Evolutionary conservation across 1,140 invertebrate genomes (phyloP).

Genomic region (Diuraphis noxia): DNA sequence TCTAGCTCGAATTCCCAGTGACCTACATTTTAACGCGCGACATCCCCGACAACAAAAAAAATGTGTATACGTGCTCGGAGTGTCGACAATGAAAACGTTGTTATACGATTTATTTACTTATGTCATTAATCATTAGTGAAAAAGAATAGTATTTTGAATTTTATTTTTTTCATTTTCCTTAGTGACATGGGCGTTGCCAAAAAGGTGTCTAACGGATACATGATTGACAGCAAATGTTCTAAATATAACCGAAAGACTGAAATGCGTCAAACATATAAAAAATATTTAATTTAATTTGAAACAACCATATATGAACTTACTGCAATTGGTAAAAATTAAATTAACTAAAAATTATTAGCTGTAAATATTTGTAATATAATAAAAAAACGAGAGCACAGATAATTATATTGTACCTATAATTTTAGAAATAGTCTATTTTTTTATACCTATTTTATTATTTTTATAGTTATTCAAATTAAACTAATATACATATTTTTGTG

Average conservation of each 20-base stretch:
- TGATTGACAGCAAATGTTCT: slow-evolving; percentile 35
- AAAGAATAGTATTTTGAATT: slow-evolving; percentile 15
- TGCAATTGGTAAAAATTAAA: background rate
- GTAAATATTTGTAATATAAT: background rate
- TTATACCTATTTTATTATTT: background rate
- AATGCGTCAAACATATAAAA: background rate
- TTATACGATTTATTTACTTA: background rate
- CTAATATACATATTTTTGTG: background rate
- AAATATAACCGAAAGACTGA: slow-evolving; percentile 35
- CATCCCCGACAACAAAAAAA: slow-evolving; percentile 29
- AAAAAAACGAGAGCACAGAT: background rate
- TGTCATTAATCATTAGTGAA: slow-evolving; percentile 41
- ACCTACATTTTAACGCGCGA: slow-evolving; percentile 25
- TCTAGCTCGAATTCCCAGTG: slow-evolving; percentile 42
- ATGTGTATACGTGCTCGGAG: background rate
- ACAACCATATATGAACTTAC: background rate
- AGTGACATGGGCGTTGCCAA: slow-evolving; percentile 43
- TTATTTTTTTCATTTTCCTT: slow-evolving; percentile 26
- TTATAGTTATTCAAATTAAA: background rate
- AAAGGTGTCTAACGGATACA: slow-evolving; percentile 7
- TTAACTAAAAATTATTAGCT: background rate
- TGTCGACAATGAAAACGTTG: background rate
- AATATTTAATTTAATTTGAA: background rate
- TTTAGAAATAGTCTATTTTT: background rate
- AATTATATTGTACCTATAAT: background rate